Evolutionary conservation across 2,113 vertebrate genomes (phyloP).

Genomic region (Pangasianodon hypophthalmus): DNA sequence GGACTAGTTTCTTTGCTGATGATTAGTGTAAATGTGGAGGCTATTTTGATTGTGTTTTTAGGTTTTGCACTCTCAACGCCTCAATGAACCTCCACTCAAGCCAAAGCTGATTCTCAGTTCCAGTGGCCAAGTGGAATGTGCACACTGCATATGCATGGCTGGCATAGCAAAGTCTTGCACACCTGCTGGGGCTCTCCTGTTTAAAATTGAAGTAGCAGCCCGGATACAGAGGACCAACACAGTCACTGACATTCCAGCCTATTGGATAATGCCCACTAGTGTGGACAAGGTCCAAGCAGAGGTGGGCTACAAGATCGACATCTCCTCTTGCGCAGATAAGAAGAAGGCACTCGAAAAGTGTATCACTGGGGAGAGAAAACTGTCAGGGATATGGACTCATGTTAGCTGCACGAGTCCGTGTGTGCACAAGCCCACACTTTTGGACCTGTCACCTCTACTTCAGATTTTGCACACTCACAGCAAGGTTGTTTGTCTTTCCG

Average conservation of each 20-base stretch:
- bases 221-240: neutral
- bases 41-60: too few relatives aligned
- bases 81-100: too few relatives aligned
- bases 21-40: too few relatives aligned
- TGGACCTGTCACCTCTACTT: neutral
- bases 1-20: too few relatives aligned
- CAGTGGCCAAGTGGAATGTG: neutral
- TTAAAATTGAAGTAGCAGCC: neutral
- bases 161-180: neutral
- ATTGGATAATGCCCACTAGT: neutral
- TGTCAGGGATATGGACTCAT: neutral
- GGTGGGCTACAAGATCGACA: conserved; percentile 11
- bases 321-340: conserved; percentile 20
- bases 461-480: conserved; percentile 26
- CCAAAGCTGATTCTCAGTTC: neutral
- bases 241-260: neutral
- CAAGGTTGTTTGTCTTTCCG: conserved; percentile 29
- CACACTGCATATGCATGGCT: neutral
- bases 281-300: neutral
- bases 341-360: neutral
- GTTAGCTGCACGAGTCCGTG: neutral
- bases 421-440: conserved; percentile 13
- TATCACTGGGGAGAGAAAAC: conserved; percentile 1
- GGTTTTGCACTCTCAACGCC: too few relatives aligned
- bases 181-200: neutral